These are phyloP conservation scores for Sus scrofa DNA, from an alignment of 2,113 vertebrate species.

Conservation along the genomic window DNA sequence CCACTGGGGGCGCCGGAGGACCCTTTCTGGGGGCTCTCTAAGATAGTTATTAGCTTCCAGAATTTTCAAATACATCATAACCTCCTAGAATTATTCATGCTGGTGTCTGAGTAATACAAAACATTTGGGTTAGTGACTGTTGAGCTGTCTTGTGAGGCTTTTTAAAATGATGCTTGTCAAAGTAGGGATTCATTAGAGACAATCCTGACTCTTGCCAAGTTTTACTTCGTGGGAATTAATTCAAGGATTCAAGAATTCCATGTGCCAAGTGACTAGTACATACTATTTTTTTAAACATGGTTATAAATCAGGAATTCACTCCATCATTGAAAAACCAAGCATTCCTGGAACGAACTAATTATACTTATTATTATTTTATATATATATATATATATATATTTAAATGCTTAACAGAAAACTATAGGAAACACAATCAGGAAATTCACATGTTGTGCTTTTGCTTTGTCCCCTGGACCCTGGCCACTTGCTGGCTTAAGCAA, in stretches of 20 bases:
- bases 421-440: background rate
- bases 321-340: background rate
- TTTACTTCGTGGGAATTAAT: background rate
- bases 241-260: background rate
- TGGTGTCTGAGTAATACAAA: background rate
- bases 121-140: too few species aligned
- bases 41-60: background rate
- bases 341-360: background rate
- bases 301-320: conserved; percentile 17
- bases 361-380: conserved; percentile 47
- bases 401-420: background rate
- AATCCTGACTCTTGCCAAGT: background rate
- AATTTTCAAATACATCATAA: background rate
- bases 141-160: background rate
- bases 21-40: background rate
- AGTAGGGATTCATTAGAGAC: background rate
- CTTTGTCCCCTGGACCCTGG: background rate
- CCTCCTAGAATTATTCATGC: background rate
- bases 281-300: background rate
- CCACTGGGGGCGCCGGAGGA: background rate
- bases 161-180: background rate
- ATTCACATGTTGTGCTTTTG: background rate
- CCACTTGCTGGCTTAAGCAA: background rate
- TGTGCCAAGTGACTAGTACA: background rate
- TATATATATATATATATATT: background rate